Evolutionary conservation across 2,888 invertebrate genomes (phyloP).

Genomic region (Zootermopsis nevadensis): DNA sequence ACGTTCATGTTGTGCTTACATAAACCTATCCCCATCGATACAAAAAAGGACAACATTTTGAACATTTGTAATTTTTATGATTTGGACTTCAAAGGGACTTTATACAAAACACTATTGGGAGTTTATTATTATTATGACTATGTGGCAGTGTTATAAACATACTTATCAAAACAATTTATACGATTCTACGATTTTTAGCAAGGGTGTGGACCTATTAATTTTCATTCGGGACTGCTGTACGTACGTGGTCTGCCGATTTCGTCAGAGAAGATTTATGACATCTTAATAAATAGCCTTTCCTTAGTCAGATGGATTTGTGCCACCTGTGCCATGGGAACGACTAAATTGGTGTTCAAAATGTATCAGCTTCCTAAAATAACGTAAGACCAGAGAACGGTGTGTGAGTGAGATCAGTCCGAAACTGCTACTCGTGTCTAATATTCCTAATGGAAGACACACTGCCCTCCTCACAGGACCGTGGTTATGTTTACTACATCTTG

Average conservation of each 20-base stretch:
- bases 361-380: neutral
- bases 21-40: no score
- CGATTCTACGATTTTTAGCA: no score
- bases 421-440: neutral
- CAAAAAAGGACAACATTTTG: neutral
- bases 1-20: no score
- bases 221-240: no score
- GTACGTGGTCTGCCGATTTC: no score
- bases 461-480: neutral
- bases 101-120: neutral
- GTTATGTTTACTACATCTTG: neutral
- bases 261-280: no score
- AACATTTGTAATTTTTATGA: neutral
- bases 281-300: no score
- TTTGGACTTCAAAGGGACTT: neutral
- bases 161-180: no score
- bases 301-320: no score
- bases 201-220: no score
- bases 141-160: neutral
- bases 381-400: neutral
- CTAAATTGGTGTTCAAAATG: neutral
- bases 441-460: neutral
- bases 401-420: neutral
- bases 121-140: neutral
- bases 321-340: no score